Evolutionary conservation across 1,140 invertebrate genomes (phyloP).

Genomic region (Semibalanus balanoides): DNA sequence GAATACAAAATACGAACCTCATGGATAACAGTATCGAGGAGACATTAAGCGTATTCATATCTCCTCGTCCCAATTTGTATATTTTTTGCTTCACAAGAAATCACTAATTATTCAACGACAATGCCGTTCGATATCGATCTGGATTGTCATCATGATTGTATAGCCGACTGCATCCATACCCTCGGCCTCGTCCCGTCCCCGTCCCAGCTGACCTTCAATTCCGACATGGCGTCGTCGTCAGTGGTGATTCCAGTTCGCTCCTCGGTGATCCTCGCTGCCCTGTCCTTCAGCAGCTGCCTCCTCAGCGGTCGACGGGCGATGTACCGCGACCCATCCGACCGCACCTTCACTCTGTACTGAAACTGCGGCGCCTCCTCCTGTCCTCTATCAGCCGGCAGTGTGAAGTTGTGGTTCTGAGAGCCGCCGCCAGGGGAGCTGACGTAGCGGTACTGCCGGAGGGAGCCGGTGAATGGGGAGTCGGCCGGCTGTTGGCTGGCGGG

Average conservation of each 20-base stretch:
- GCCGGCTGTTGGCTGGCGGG: not conserved
- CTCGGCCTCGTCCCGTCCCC: not conserved
- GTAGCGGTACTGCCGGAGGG: not conserved
- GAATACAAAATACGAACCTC: no score
- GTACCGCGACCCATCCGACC: slow-evolving; percentile 61
- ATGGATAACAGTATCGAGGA: no score
- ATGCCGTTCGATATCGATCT: no score
- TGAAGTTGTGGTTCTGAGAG: not conserved
- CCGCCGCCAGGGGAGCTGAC: not conserved
- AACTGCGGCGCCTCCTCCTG: not conserved
- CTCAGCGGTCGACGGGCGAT: slow-evolving; percentile 55
- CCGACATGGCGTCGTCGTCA: slow-evolving; percentile 66
- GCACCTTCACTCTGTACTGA: slow-evolving; percentile 45
- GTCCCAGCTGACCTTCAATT: slow-evolving; percentile 44
- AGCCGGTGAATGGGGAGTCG: not conserved
- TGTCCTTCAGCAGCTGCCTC: slow-evolving; percentile 49
- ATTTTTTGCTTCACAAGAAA: no score
- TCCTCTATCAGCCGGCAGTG: not conserved
- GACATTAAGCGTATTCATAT: no score
- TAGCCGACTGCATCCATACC: no score
- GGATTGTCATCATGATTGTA: no score
- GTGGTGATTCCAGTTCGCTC: slow-evolving; percentile 58
- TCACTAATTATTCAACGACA: no score
- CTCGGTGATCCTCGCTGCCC: slow-evolving; percentile 50
- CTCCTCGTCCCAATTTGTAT: no score